Conservation (phyloP, 2,113 vertebrate genomes). For the Canis aureus region DNA sequence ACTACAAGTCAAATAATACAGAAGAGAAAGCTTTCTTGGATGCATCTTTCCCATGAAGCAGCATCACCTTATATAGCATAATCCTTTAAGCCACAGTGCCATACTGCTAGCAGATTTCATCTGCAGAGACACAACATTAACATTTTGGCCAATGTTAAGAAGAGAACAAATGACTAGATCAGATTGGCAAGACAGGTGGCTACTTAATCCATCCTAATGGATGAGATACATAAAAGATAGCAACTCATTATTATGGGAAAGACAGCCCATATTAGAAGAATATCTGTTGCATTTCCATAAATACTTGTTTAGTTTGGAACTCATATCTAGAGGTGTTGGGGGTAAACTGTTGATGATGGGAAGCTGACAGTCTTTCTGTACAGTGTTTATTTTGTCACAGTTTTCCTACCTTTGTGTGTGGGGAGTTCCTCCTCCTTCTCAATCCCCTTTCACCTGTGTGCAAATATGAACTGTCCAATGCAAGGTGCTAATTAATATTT, state of each 20-base stretch:
- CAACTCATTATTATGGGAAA: background rate
- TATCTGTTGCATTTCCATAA: background rate
- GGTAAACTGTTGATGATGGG: background rate
- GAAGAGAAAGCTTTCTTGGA: background rate
- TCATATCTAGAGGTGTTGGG: background rate
- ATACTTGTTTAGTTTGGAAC: background rate
- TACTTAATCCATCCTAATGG: background rate
- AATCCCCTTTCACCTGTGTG: background rate
- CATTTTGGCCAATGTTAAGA: slow-evolving; percentile 10
- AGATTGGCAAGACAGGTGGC: background rate
- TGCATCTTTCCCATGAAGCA: background rate
- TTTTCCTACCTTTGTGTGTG: background rate
- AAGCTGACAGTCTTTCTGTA: background rate
- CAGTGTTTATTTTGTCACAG: background rate
- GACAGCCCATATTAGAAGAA: background rate
- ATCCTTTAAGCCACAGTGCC: background rate
- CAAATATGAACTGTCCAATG: background rate
- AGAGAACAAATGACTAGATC: background rate
- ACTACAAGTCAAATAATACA: background rate
- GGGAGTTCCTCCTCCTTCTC: background rate
- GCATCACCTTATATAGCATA: background rate
- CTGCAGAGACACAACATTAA: background rate
- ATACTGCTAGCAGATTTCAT: background rate
- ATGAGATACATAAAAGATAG: background rate
- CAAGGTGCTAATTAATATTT: background rate